Evolutionary conservation across 2,888 invertebrate species (phyloP), one percentile per base, ranked within the genome.

Genomic region (Acanthosepion lycidas): DNA sequence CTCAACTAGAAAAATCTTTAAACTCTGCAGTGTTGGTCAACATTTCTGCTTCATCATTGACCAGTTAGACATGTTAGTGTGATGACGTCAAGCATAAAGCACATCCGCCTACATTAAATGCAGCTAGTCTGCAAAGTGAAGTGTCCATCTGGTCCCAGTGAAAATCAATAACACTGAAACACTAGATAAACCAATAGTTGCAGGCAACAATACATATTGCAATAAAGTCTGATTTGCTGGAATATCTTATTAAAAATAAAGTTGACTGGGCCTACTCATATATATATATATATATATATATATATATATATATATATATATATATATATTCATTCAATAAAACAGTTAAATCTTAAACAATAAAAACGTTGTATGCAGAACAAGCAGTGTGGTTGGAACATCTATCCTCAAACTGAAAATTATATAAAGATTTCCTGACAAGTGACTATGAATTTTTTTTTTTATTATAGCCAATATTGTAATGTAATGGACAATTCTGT

Each of bases 131-230:
- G 23, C 59, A 59, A 59, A 59, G 20, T 78, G n/a, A 78, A 15
- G n/a, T 78, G 78, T 28, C 78, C 78, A 78, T 78, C 78, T 78
- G 78, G n/a, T 78, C 78, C 64, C 78, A 78, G n/a, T 93, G 28
- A 53, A 93, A 93, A 53, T 51, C 28, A n/a, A 49, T 93, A 51
- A 15, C 23, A 53, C 33, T 93, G 93, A 48, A 28, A 28, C 93
- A 42, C n/a, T 18, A 51, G 42, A 33, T 93, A 42, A 93, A 28
- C 26, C n/a, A 28, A 51, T n/a, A 93, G 48, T 93, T 51, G 93
- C 78, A 33, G n/a, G 78, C 15, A 33, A n/a, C n/a, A 78, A 78
- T 78, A 6, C 8, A 78, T n/a, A n/a, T 78, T 33, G 78, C 33
- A 78, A 78, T 78, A 5, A n/a, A n/a, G n/a, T 78, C 8, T 78